Conservation (phyloP, 2,888 invertebrate species). For the Protodeltote pygarga region DNA sequence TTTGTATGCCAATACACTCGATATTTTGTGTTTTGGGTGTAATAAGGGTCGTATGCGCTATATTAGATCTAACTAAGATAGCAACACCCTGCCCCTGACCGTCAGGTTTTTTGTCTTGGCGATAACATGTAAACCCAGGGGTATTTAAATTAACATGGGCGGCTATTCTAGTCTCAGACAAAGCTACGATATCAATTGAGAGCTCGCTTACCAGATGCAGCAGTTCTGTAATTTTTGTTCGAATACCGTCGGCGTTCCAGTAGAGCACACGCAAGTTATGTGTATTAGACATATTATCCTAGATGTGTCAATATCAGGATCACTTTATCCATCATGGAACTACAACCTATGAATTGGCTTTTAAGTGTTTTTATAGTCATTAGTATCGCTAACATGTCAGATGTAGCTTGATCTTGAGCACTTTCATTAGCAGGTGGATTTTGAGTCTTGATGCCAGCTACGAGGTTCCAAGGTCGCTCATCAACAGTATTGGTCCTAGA, state of each 20-base stretch:
- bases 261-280: background rate
- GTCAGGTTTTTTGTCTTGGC: conserved; percentile 5
- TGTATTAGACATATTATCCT: background rate
- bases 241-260: too few relatives aligned
- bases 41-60: background rate
- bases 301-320: conserved; percentile 14
- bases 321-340: conserved; percentile 16
- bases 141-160: background rate
- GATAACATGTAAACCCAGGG: conserved; percentile 4
- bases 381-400: conserved; percentile 11
- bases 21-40: background rate
- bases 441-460: background rate
- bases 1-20: background rate
- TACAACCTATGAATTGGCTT: conserved; percentile 7
- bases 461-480: background rate
- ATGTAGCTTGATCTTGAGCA: conserved; percentile 1
- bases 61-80: conserved; percentile 2
- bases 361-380: conserved; percentile 12
- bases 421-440: background rate
- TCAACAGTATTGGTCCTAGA: background rate
- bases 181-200: conserved; percentile 5
- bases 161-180: conserved; percentile 11
- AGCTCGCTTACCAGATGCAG: conserved; percentile 2
- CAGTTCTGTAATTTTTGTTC: conserved; percentile 6
- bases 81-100: conserved; percentile 10